Base-by-base conservation (phyloP, 1,140 invertebrate genomes). In the Phocides pigmalion region DNA sequence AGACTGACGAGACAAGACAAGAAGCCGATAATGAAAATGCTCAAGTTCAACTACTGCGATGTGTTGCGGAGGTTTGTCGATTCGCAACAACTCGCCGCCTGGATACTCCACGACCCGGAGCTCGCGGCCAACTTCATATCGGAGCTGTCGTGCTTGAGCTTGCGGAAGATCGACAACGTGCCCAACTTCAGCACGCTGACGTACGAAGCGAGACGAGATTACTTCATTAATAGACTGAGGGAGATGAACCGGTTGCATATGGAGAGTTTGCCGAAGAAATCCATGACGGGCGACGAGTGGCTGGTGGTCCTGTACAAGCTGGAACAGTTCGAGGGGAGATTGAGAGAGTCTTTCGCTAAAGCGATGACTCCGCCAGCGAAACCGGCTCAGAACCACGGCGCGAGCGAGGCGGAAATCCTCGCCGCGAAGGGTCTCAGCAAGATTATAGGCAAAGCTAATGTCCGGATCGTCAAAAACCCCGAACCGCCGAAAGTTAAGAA, bases 361-460 rank as follows among this genome's bases (percentile, higher is more conserved):
- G 49, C 53, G 37, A 58, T 82, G 8, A 63, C 71, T 1, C 70
- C 76, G 0, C 74, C 72, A 0, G 64, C 62, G 0, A 79, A 78
- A 65, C 64, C 50, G n/a, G 58, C 66, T 0, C 74, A 83, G 62
- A 76, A 64, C 0, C 76, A 80, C 47, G 78, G 72, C 15, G 83
- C 88, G 0, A 85, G 86, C 54, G 91, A 91, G 76, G 88, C 87
- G 0, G 90, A 92, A 75, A 84, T 92, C 2, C 39, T 92, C 12
- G 91, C 84, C 8, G 90, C 86, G 0, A 90, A 84, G 66, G 90
- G 90, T 1, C 65, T 92, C 0, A 91, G 89, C 49, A 92, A 91
- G 66, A 85, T 92, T 3, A 91, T 92, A 20, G 81, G 82, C 0
- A 87, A 90, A 72, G 76, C 84, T 0, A 86, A 82, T 44, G 66